Evolutionary conservation across 2,888 invertebrate genomes (phyloP).

Genomic region (Pammene aurita): DNA sequence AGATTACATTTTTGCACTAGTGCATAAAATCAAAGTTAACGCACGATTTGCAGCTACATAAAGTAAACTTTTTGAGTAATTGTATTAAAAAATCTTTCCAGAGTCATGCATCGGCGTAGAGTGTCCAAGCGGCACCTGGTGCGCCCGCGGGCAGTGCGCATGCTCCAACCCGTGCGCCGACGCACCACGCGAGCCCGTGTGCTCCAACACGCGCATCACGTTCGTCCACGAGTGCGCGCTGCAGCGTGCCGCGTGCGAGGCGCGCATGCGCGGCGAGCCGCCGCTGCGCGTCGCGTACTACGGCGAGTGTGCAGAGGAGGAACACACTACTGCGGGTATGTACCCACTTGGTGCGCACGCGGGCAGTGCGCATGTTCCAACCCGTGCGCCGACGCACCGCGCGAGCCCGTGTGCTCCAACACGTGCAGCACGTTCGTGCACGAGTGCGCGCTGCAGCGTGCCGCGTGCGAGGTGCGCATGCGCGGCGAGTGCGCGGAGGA

Average conservation of each 20-base stretch:
- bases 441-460: slow-evolving; percentile 91
- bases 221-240: slow-evolving; percentile 93
- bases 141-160: slow-evolving; percentile 92
- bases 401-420: slow-evolving; percentile 91
- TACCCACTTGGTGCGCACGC: slow-evolving; percentile 88
- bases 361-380: slow-evolving; percentile 93
- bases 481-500: slow-evolving; percentile 90
- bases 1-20: too few relatives aligned
- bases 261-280: slow-evolving; percentile 85
- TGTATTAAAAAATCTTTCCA: too few relatives aligned
- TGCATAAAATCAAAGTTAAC: too few relatives aligned
- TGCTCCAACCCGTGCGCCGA: slow-evolving; percentile 90
- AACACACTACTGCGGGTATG: slow-evolving; percentile 72
- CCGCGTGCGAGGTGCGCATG: slow-evolving; percentile 86
- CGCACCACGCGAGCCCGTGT: slow-evolving; percentile 87
- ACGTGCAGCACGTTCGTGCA: slow-evolving; percentile 89
- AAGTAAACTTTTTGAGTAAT: too few relatives aligned
- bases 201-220: slow-evolving; percentile 89
- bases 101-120: slow-evolving; percentile 90
- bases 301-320: slow-evolving; percentile 89
- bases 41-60: too few relatives aligned
- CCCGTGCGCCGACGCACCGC: slow-evolving; percentile 86
- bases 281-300: slow-evolving; percentile 85
- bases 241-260: slow-evolving; percentile 87
- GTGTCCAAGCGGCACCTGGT: slow-evolving; percentile 91